Evolutionary conservation across 2,888 invertebrate species (phyloP).

Genomic region (Ennomos erosarius): DNA sequence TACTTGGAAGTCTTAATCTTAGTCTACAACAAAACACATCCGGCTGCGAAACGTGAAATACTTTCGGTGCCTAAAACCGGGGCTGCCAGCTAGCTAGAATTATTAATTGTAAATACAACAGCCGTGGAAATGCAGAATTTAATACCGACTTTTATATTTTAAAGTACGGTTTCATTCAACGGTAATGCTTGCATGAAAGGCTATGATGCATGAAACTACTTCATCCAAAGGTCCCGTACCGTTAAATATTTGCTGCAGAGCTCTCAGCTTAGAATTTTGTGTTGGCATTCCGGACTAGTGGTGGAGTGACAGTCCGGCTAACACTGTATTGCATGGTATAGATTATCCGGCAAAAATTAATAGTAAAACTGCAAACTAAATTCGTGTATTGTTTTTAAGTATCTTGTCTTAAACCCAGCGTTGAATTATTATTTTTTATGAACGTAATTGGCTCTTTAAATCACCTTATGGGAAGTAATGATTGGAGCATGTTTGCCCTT

Average conservation of each 20-base stretch:
- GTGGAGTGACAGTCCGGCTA: neutral
- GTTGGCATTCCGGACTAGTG: conserved; percentile 16
- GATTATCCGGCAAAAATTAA: no score
- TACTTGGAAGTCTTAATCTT: no score
- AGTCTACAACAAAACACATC: no score
- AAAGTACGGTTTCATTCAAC: conserved; percentile 41
- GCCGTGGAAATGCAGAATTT: conserved; percentile 42
- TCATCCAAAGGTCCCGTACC: conserved; percentile 41
- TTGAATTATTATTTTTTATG: no score
- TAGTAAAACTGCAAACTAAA: no score
- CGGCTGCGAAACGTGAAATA: conserved; percentile 20
- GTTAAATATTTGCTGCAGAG: conserved; percentile 43
- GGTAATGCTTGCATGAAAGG: conserved; percentile 43
- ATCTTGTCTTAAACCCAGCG: no score
- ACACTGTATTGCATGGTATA: no score
- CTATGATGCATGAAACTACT: conserved; percentile 48
- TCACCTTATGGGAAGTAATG: no score
- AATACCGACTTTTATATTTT: conserved; percentile 52
- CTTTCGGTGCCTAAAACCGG: no score
- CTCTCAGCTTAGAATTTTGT: conserved; percentile 39
- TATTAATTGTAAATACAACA: conserved; percentile 37
- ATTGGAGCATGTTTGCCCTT: no score
- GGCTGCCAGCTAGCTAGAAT: conserved; percentile 28
- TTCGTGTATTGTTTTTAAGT: no score
- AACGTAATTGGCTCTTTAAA: no score